phyloP scores from a whole-genome alignment of 2,888 invertebrate genomes.

The Apoda limacodes region DNA sequence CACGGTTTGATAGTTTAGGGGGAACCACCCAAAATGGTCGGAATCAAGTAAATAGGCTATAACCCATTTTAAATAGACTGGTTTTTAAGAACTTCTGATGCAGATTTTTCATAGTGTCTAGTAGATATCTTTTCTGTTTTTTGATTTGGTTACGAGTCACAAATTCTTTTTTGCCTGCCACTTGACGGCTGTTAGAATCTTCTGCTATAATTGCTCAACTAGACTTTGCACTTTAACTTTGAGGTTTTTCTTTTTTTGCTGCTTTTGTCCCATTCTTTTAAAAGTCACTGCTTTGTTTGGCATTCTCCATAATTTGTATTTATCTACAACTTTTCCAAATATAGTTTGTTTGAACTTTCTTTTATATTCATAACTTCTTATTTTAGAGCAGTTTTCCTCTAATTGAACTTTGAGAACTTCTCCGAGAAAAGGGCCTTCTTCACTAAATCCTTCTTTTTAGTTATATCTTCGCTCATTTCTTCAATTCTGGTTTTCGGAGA shows the following conservation, averaged over 20 bases:
- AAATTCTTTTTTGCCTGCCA: constrained; percentile 23
- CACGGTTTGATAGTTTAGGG: constrained; percentile 21
- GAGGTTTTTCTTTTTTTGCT: too few relatives aligned
- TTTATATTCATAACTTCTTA: constrained; percentile 14
- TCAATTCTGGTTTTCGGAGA: constrained; percentile 12
- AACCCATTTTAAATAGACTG: constrained; percentile 13
- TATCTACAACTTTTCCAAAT: constrained; percentile 14
- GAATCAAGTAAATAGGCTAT: constrained; percentile 9
- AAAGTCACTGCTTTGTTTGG: constrained; percentile 9
- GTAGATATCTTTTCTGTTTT: constrained; percentile 21
- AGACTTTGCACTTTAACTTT: constrained; percentile 1
- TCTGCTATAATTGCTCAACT: constrained; percentile 15
- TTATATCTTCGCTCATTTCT: constrained; percentile 14
- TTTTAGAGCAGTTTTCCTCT: constrained; percentile 15
- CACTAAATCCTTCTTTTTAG: constrained; percentile 14
- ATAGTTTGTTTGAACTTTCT: constrained; percentile 11
- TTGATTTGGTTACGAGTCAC: constrained; percentile 16
- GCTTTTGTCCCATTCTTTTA: constrained; percentile 5
- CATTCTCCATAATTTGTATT: constrained; percentile 13
- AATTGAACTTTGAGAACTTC: constrained; percentile 17
- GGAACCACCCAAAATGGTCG: constrained; percentile 22
- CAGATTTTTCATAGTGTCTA: constrained; percentile 20
- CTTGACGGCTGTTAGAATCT: constrained; percentile 20
- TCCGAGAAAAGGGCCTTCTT: constrained; percentile 17
- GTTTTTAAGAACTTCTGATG: constrained; percentile 19